phyloP scores from a whole-genome alignment of 2,888 invertebrate species.

The Tipula lateralis region DNA sequence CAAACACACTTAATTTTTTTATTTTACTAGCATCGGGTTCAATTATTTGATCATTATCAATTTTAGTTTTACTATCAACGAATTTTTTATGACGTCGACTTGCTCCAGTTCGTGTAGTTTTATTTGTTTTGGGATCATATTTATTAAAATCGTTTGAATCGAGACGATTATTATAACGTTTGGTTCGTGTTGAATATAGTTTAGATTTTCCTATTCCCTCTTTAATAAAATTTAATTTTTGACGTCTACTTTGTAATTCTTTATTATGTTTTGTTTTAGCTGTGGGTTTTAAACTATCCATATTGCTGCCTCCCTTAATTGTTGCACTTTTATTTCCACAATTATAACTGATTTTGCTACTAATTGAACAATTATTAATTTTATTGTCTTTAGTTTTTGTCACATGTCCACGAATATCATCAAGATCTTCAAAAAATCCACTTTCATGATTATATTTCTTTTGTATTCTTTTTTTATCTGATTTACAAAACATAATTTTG shows the following conservation, averaged over 20 bases:
- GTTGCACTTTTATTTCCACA: background rate
- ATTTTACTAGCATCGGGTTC: background rate
- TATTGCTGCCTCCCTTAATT: background rate
- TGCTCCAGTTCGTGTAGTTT: background rate
- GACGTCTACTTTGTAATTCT: background rate
- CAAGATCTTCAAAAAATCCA: conserved; percentile 72
- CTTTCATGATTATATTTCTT: conserved; percentile 73
- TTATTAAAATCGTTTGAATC: background rate
- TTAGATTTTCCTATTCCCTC: background rate
- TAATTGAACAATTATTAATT: background rate
- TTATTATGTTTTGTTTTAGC: background rate
- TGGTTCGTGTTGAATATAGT: conserved; percentile 2
- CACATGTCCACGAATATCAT: background rate
- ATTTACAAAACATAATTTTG: conserved; percentile 31
- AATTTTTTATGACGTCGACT: background rate
- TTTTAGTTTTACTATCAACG: background rate
- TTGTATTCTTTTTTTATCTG: conserved; percentile 55
- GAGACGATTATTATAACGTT: background rate
- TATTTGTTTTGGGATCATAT: background rate
- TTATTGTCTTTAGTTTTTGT: background rate
- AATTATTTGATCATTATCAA: background rate
- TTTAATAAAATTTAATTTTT: background rate
- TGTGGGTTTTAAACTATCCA: background rate
- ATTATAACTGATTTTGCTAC: background rate
- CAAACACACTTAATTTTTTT: background rate